phyloP scores from a whole-genome alignment of 2,888 invertebrate genomes.

The Holacanthella duospinosa region DNA sequence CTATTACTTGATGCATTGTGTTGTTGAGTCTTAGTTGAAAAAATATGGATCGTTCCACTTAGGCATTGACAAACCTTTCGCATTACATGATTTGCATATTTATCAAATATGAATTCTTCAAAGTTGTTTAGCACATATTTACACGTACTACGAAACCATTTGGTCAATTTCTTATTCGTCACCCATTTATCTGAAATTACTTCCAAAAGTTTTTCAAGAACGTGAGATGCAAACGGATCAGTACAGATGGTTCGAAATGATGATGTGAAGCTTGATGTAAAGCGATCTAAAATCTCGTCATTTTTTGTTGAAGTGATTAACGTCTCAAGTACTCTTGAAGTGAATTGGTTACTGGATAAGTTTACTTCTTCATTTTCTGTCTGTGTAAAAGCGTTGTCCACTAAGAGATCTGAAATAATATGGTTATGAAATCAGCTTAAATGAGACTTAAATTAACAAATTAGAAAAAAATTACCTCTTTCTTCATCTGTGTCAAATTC shows the following conservation, averaged over 20 bases:
- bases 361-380: conserved; percentile 60
- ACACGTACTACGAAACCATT: conserved; percentile 58
- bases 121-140: conserved; percentile 71
- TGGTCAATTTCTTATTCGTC: conserved; percentile 46
- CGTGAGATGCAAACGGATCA: conserved; percentile 68
- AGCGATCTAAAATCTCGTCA: conserved; percentile 53
- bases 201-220: conserved; percentile 58
- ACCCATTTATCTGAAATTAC: conserved; percentile 39
- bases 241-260: conserved; percentile 60
- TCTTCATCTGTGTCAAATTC: conserved; percentile 61
- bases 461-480: conserved; percentile 48
- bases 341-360: conserved; percentile 66
- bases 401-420: conserved; percentile 52
- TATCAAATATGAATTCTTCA: conserved; percentile 71
- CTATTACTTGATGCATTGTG: conserved; percentile 7
- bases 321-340: conserved; percentile 65
- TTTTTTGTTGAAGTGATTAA: conserved; percentile 44
- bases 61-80: conserved; percentile 60
- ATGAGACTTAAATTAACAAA: too few relatives aligned
- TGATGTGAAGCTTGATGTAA: conserved; percentile 52
- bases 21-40: conserved; percentile 11
- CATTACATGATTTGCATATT: conserved; percentile 64
- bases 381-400: conserved; percentile 63
- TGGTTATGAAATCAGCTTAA: conserved; percentile 9
- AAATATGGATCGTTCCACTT: conserved; percentile 50